phyloP scores from a whole-genome alignment of 2,888 invertebrate species.

The Lasioglossum lativentre region DNA sequence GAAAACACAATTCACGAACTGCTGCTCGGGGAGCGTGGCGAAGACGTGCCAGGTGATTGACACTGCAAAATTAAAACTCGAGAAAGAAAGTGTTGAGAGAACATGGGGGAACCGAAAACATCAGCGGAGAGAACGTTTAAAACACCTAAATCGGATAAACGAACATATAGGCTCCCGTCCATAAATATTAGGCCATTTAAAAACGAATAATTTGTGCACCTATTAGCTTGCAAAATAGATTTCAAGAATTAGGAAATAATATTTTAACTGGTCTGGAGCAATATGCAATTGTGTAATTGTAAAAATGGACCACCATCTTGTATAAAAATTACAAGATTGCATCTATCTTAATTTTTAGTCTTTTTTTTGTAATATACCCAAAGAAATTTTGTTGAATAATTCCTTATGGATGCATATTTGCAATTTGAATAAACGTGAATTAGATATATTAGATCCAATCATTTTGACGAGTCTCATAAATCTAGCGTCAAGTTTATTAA shows the following conservation, averaged over 20 bases:
- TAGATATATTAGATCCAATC: too few species aligned
- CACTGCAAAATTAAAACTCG: neutral
- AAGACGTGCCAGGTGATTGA: neutral
- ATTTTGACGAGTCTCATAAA: too few species aligned
- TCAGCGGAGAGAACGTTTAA: neutral
- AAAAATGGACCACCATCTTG: neutral
- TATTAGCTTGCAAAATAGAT: neutral
- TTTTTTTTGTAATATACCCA: too few species aligned
- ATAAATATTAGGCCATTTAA: neutral
- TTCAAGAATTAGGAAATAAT: too few species aligned
- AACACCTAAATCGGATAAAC: neutral
- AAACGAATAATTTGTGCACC: neutral
- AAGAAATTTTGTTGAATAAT: too few species aligned
- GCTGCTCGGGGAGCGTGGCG: neutral
- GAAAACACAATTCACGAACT: constrained; percentile 3
- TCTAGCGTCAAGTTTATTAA: too few species aligned
- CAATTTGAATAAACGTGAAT: too few species aligned
- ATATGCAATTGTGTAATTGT: neutral
- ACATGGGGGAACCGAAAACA: neutral
- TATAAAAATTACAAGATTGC: too few species aligned
- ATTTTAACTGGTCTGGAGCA: too few species aligned
- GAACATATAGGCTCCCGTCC: neutral
- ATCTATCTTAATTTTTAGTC: too few species aligned
- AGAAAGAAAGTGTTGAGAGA: neutral
- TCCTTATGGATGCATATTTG: too few species aligned